Evolutionary conservation across 2,113 vertebrate genomes (phyloP).

Genomic region (Mobula hypostoma): DNA sequence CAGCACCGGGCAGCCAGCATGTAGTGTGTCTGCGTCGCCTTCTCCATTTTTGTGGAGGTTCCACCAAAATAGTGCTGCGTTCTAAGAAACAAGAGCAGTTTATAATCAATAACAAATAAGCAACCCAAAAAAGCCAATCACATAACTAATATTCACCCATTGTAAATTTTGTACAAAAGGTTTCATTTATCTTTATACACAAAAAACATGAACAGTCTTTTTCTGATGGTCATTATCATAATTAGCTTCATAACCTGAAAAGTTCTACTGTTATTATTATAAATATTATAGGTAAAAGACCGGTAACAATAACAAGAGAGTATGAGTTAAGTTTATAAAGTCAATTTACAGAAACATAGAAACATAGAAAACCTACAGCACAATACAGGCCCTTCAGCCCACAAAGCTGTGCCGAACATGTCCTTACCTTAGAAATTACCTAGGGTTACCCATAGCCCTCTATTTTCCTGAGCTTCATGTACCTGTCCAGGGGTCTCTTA

Average conservation of each 20-base stretch:
- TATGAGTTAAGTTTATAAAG: background rate
- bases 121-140: too few species aligned
- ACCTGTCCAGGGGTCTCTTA: too few species aligned
- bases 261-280: background rate
- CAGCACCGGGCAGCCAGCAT: conserved; percentile 82
- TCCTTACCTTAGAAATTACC: too few species aligned
- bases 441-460: too few species aligned
- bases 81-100: conserved; percentile 53
- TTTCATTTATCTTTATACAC: too few species aligned
- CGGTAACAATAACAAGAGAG: background rate
- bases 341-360: too few species aligned
- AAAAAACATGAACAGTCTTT: background rate
- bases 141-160: too few species aligned
- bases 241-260: background rate
- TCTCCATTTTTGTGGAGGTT: conserved; percentile 78
- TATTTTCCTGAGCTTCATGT: too few species aligned
- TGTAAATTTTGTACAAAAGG: too few species aligned
- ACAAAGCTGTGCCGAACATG: too few species aligned
- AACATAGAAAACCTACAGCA: too few species aligned
- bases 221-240: background rate
- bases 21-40: conserved; percentile 72
- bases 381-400: too few species aligned
- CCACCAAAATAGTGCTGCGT: conserved; percentile 92
- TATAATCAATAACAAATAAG: background rate
- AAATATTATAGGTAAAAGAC: background rate